phyloP scores from a whole-genome alignment of 2,888 invertebrate species.

The Perithous albicinctus region DNA sequence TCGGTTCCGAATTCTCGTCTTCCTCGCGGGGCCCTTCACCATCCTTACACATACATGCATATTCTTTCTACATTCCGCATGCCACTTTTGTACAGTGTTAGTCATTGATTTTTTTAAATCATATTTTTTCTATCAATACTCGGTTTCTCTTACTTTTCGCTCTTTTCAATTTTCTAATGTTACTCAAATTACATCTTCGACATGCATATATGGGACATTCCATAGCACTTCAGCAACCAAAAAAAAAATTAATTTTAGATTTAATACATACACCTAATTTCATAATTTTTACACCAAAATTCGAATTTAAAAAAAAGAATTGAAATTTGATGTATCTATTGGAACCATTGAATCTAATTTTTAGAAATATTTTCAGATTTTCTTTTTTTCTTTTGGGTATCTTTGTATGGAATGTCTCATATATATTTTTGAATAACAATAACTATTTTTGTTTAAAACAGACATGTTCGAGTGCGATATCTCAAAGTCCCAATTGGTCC shows the following conservation, averaged over 20 bases:
- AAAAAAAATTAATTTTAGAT: no score
- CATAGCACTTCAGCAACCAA: no score
- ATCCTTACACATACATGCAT: slow-evolving; percentile 84
- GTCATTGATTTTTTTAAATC: slow-evolving; percentile 39
- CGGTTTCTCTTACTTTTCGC: neutral
- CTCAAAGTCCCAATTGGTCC: neutral
- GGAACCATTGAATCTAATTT: no score
- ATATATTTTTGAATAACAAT: slow-evolving; percentile 1
- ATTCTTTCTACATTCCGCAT: slow-evolving; percentile 81
- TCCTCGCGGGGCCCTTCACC: slow-evolving; percentile 85
- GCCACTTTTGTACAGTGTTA: slow-evolving; percentile 72
- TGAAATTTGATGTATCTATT: no score
- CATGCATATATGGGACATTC: slow-evolving; percentile 15
- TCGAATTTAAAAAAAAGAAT: neutral
- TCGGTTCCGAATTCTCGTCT: slow-evolving; percentile 83
- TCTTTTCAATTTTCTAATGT: neutral
- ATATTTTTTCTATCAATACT: neutral
- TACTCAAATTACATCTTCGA: neutral
- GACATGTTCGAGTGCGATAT: neutral
- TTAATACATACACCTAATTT: no score
- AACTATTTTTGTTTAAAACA: neutral
- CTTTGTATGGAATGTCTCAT: neutral
- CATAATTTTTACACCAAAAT: neutral
- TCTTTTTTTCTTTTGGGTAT: neutral
- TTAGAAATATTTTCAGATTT: no score